phyloP scores from a whole-genome alignment of 2,113 vertebrate species.

The Octodon degus region DNA sequence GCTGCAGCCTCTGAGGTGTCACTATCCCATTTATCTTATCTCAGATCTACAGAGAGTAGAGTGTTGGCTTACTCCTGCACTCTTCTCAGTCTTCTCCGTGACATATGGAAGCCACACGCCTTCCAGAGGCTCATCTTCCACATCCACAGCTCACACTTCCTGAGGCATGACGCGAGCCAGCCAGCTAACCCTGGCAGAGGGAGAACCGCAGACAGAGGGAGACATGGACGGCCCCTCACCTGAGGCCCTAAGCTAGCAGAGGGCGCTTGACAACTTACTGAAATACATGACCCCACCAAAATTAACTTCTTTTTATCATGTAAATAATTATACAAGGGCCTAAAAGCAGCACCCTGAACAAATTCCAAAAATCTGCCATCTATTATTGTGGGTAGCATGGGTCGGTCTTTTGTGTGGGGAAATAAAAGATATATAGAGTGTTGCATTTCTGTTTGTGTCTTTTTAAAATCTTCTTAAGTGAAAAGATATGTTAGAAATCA shows the following conservation, averaged over 20 bases:
- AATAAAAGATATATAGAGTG: neutral
- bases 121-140: slow-evolving; percentile 2
- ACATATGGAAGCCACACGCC: slow-evolving; percentile 4
- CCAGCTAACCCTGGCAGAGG: neutral
- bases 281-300: neutral
- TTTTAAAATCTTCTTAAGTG: slow-evolving; percentile 65
- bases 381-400: neutral
- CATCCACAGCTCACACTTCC: neutral
- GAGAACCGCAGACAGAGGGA: neutral
- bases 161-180: neutral
- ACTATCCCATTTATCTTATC: slow-evolving; percentile 21
- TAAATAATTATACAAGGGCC: neutral
- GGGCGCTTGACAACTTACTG: neutral
- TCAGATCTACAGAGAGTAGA: neutral
- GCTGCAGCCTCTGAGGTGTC: neutral
- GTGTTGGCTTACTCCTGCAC: neutral
- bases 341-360: neutral
- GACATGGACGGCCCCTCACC: neutral
- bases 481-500: slow-evolving; percentile 56
- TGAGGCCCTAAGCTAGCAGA: neutral
- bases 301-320: neutral
- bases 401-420: neutral
- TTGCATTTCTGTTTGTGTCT: slow-evolving; percentile 48
- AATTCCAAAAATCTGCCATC: slow-evolving; percentile 25
- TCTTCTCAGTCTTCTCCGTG: slow-evolving; percentile 38